Conservation (phyloP, 1,140 invertebrate genomes). For the Psilanteris sp. region DNA sequence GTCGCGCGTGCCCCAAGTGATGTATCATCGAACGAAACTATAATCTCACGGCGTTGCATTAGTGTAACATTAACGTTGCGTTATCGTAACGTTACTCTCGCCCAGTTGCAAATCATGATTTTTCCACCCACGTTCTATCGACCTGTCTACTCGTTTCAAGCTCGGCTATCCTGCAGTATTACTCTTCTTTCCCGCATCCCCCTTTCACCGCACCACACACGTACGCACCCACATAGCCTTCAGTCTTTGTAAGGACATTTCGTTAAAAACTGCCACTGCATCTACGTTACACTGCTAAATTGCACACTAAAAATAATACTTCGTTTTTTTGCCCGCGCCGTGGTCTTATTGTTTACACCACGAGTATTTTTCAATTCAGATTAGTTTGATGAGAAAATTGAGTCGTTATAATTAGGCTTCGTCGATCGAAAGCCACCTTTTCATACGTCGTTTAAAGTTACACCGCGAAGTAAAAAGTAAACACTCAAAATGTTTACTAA, state of each 20-base stretch:
- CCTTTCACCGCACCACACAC: conserved; percentile 27
- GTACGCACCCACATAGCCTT: conserved; percentile 13
- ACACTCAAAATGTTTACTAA: too few species aligned
- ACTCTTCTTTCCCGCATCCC: conserved; percentile 51
- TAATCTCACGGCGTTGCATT: conserved; percentile 42
- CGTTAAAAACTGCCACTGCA: conserved; percentile 46
- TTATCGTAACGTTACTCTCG: conserved; percentile 58
- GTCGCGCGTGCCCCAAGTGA: conserved; percentile 39
- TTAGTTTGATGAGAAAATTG: conserved; percentile 12
- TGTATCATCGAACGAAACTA: conserved; percentile 45
- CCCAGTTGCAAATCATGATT: conserved; percentile 51
- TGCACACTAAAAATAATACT: conserved; percentile 47
- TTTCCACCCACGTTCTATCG: conserved; percentile 37
- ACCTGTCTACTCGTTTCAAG: conserved; percentile 51
- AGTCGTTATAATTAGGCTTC: too few species aligned
- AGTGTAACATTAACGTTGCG: conserved; percentile 46
- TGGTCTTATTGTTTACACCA: conserved; percentile 38
- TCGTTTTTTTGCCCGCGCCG: conserved; percentile 33
- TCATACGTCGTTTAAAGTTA: too few species aligned
- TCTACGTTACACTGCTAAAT: conserved; percentile 29
- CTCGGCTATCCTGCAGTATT: conserved; percentile 43
- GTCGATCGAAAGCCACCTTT: too few species aligned
- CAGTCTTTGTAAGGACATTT: conserved; percentile 14
- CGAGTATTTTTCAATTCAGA: conserved; percentile 38
- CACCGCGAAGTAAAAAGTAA: too few species aligned